A percentile compares a stretch with the other conserved stretches of the same genome.
Conservation (phyloP, 2,797 vertebrate species). For the Erethizon dorsatum region DNA sequence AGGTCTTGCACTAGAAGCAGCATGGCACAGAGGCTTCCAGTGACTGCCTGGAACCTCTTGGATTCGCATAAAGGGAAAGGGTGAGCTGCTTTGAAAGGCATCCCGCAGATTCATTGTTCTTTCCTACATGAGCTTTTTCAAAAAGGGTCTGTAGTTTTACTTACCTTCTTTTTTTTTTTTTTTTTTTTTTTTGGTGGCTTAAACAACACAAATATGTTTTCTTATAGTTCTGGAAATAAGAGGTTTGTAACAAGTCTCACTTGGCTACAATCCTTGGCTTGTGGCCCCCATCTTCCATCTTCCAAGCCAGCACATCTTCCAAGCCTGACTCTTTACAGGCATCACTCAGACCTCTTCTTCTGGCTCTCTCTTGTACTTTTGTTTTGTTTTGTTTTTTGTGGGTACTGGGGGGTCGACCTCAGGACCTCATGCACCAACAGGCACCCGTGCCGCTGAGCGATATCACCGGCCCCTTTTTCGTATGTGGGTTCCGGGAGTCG, state of each 20-base stretch:
- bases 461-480: too few species aligned
- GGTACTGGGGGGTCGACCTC: too few species aligned
- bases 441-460: too few species aligned
- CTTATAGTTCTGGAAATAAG: not conserved
- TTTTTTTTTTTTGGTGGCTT: not conserved
- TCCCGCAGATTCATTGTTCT: slow-evolving; percentile 20
- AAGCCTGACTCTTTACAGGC: not conserved
- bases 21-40: not conserved
- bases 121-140: slow-evolving; percentile 22
- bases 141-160: not conserved
- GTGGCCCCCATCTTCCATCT: not conserved
- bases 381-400: not conserved
- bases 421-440: too few species aligned
- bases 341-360: not conserved
- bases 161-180: not conserved
- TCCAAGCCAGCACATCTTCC: not conserved
- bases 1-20: not conserved
- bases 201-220: not conserved
- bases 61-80: not conserved
- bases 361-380: not conserved
- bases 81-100: not conserved
- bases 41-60: not conserved
- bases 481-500: too few species aligned
- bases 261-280: not conserved
- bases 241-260: not conserved